These are phyloP conservation scores for Sphenodon punctatus DNA, from an alignment of 2,797 vertebrate species.

Conservation along the genomic window DNA sequence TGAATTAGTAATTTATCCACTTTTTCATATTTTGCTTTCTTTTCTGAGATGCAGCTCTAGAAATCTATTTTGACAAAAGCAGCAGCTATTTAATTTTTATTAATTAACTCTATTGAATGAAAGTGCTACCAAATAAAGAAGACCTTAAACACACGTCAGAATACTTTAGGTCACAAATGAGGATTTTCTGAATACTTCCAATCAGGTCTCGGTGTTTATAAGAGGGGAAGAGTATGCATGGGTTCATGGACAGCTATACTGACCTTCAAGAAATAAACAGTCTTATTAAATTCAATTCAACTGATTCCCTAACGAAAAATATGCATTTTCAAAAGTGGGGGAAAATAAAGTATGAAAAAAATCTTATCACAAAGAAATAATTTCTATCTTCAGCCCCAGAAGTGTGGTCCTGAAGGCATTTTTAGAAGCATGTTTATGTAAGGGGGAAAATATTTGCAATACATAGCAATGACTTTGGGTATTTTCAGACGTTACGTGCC, in stretches of 20 bases:
- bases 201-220: background rate
- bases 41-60: background rate
- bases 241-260: background rate
- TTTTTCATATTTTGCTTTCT: constrained; percentile 2
- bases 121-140: background rate
- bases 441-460: background rate
- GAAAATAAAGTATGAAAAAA: background rate
- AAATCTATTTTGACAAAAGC: constrained; percentile 10
- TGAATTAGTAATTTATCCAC: background rate
- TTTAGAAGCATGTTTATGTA: background rate
- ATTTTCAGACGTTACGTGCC: too few species aligned
- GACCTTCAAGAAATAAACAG: background rate
- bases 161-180: background rate
- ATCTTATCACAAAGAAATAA: background rate
- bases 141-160: background rate
- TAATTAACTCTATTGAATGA: background rate
- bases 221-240: background rate
- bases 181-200: background rate
- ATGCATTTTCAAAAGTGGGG: background rate
- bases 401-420: background rate
- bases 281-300: background rate
- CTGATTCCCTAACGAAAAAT: background rate
- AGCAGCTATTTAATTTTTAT: constrained; percentile 10
- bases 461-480: too few species aligned
- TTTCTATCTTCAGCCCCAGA: background rate